These are phyloP conservation scores for Willisornis vidua DNA, from an alignment of 2,113 vertebrate genomes.

Conservation along the genomic window DNA sequence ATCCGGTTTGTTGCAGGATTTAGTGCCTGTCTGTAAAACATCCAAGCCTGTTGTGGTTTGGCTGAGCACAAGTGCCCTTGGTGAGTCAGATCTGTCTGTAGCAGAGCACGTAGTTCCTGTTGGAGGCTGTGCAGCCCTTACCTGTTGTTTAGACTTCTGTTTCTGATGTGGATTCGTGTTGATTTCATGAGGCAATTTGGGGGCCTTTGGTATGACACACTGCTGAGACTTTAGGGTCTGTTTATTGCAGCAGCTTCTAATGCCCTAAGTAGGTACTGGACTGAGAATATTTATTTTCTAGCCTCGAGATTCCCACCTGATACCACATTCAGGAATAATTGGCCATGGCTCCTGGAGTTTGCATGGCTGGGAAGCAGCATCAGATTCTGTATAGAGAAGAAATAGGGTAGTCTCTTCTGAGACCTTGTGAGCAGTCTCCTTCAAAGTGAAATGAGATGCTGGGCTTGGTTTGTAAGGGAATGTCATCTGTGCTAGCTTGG, in stretches of 20 bases:
- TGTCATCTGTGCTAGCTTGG: background rate
- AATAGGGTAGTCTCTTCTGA: background rate
- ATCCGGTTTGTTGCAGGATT: background rate
- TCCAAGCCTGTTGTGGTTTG: fast-evolving
- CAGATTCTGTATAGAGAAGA: background rate
- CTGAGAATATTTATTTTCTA: background rate
- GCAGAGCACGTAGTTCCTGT: background rate
- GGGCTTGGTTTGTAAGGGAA: background rate
- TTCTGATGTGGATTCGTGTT: fast-evolving
- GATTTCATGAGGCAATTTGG: background rate
- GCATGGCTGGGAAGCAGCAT: background rate
- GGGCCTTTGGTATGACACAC: background rate
- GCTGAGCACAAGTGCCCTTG: background rate
- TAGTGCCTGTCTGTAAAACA: background rate
- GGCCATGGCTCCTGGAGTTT: background rate
- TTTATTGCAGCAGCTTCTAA: background rate
- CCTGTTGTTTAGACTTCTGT: background rate
- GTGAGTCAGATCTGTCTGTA: background rate
- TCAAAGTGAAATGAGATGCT: background rate
- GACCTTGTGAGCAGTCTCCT: background rate
- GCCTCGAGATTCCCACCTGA: background rate
- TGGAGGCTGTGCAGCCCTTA: background rate
- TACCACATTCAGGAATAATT: background rate
- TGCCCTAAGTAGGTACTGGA: background rate
- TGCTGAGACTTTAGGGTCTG: background rate